phyloP scores from a whole-genome alignment of 2,797 vertebrate species.

The Linurgus olivaceus region DNA sequence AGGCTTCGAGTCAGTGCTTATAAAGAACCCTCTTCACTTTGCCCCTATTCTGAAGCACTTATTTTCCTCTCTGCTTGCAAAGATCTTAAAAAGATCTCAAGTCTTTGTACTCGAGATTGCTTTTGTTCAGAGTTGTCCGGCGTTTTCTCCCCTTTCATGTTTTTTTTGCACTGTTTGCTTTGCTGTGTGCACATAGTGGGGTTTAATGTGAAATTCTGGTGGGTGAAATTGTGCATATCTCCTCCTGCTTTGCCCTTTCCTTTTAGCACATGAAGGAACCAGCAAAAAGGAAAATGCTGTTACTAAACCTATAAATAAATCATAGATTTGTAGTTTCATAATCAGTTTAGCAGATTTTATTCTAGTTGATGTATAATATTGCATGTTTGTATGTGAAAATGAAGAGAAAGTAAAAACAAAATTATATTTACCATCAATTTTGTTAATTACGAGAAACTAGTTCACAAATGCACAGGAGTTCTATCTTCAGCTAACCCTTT shows the following conservation, averaged over 20 bases:
- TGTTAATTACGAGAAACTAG: slow-evolving; percentile 54
- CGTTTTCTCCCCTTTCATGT: slow-evolving; percentile 41
- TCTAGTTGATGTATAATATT: slow-evolving; percentile 4
- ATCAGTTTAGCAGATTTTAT: slow-evolving; percentile 45
- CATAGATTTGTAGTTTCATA: not conserved
- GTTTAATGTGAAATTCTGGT: slow-evolving; percentile 11
- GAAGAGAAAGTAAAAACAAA: slow-evolving; percentile 34
- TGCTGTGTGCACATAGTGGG: not conserved
- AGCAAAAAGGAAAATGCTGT: slow-evolving; percentile 1
- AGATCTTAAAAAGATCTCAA: slow-evolving; percentile 41
- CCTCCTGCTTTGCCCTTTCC: not conserved
- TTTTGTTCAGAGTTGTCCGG: slow-evolving; percentile 54
- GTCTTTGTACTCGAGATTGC: slow-evolving; percentile 45
- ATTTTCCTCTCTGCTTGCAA: slow-evolving; percentile 45
- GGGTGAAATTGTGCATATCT: slow-evolving; percentile 32
- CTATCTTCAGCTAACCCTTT: slow-evolving; percentile 57
- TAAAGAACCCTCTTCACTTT: slow-evolving; percentile 12
- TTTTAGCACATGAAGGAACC: not conserved
- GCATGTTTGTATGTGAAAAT: not conserved
- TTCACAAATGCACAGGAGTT: slow-evolving; percentile 52
- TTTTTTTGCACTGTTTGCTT: slow-evolving; percentile 26
- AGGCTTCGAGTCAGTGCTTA: not conserved
- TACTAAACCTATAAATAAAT: slow-evolving; percentile 33
- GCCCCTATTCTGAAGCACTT: slow-evolving; percentile 19
- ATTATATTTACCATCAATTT: slow-evolving; percentile 50